A percentile compares a stretch with the other conserved stretches of the same genome.
Evolutionary conservation across 2,888 invertebrate species (phyloP).

Genomic region (Hemistola chrysoprasaria): DNA sequence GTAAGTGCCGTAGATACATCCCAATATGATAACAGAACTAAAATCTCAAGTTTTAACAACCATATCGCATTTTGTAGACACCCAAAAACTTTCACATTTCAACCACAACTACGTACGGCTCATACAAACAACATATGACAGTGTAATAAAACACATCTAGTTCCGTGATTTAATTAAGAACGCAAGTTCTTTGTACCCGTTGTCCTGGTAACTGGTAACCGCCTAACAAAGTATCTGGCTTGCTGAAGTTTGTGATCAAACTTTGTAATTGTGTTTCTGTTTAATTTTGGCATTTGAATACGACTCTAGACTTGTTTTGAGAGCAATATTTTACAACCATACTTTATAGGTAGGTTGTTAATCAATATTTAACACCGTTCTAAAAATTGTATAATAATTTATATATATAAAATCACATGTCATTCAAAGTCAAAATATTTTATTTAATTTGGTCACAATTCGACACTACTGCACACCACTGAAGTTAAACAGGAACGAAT

Average conservation of each 20-base stretch:
- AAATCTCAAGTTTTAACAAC: no score
- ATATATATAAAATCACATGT: no score
- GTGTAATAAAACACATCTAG: constrained; percentile 22
- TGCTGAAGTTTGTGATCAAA: constrained; percentile 22
- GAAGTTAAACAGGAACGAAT: no score
- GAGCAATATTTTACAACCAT: not conserved
- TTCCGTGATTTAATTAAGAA: constrained; percentile 27
- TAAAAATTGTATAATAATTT: no score
- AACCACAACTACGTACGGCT: constrained; percentile 5
- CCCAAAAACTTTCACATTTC: constrained; percentile 7
- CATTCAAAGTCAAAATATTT: no score
- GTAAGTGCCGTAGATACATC: no score
- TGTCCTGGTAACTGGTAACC: constrained; percentile 26
- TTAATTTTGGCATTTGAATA: constrained; percentile 25
- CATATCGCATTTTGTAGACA: not conserved
- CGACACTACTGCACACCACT: no score
- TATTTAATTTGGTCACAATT: no score
- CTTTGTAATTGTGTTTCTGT: constrained; percentile 29
- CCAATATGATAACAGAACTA: no score
- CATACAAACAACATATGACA: constrained; percentile 16
- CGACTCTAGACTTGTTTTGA: constrained; percentile 15
- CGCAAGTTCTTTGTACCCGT: constrained; percentile 18
- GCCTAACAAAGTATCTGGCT: constrained; percentile 23
- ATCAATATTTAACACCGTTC: no score
- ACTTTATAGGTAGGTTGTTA: no score